Conservation (phyloP, 2,888 invertebrate genomes). For the Tenthredo livida region DNA sequence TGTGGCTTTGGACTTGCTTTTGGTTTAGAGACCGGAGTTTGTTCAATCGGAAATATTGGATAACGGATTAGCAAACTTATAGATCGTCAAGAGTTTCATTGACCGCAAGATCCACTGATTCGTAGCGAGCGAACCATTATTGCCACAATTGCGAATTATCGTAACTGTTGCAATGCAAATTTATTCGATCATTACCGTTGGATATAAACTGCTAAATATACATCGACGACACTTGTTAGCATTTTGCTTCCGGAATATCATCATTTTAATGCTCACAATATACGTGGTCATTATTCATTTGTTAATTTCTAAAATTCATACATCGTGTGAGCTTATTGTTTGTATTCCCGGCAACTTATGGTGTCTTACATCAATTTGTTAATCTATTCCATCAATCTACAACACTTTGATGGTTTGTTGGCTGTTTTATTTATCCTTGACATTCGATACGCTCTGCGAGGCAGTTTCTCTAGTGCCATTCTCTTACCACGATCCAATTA, state of each 20-base stretch:
- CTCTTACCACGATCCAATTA: slow-evolving; percentile 46
- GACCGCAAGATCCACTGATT: slow-evolving; percentile 27
- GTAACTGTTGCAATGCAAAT: slow-evolving; percentile 4
- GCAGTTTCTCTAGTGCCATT: slow-evolving; percentile 47
- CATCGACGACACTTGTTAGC: neutral
- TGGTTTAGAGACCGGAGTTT: neutral
- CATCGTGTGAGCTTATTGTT: neutral
- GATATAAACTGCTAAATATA: neutral
- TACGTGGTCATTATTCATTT: neutral
- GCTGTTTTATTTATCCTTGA: slow-evolving; percentile 44
- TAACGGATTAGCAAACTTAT: slow-evolving; percentile 30
- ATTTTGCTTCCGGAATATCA: neutral
- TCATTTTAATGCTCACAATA: neutral
- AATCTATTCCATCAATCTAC: neutral
- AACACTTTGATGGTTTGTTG: neutral
- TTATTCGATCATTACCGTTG: neutral
- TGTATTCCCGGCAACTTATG: neutral
- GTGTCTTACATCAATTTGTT: neutral
- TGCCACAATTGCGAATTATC: neutral
- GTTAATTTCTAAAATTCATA: neutral
- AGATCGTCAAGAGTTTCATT: neutral
- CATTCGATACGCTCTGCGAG: slow-evolving; percentile 47
- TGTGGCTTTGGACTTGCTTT: neutral
- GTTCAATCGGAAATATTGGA: slow-evolving; percentile 1
- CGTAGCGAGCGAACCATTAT: slow-evolving; percentile 9